These are phyloP conservation scores for Meda fulgida DNA, from an alignment of 2,797 vertebrate genomes.

Conservation along the genomic window DNA sequence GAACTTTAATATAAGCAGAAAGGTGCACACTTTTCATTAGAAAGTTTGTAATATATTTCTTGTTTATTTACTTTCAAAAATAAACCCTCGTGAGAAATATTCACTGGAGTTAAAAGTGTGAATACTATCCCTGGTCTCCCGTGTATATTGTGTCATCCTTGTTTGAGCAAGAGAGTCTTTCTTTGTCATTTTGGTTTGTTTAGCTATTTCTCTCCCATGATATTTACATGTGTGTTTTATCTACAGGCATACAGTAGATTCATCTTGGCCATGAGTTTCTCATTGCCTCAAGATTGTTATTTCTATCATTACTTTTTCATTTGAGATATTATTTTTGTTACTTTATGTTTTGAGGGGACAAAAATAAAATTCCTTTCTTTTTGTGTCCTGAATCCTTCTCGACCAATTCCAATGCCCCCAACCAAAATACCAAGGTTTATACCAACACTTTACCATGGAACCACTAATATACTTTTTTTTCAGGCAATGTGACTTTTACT, in stretches of 20 bases:
- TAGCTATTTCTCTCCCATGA: too few species aligned
- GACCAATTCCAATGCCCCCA: not conserved
- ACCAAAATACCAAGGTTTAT: not conserved
- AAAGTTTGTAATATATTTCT: too few species aligned
- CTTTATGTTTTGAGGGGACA: not conserved
- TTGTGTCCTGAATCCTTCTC: not conserved
- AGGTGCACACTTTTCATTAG: not conserved
- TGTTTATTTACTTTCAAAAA: too few species aligned
- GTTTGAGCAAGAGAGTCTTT: too few species aligned
- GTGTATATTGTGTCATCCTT: too few species aligned
- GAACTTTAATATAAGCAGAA: not conserved
- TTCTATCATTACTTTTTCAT: slow-evolving; percentile 4
- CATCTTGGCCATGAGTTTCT: not conserved
- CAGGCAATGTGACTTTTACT: not conserved
- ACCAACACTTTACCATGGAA: not conserved
- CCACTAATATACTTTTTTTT: not conserved
- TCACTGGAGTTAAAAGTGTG: too few species aligned
- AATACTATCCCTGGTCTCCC: too few species aligned
- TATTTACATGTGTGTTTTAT: too few species aligned
- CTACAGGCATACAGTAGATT: too few species aligned
- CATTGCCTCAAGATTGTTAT: not conserved
- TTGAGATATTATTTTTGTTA: not conserved
- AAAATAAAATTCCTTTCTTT: not conserved
- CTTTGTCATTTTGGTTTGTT: too few species aligned
- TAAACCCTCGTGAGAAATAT: too few species aligned